A percentile compares a stretch with the other conserved stretches of the same genome.
Evolutionary conservation across 2,797 vertebrate species (phyloP).

Genomic region (Etheostoma perlongum): DNA sequence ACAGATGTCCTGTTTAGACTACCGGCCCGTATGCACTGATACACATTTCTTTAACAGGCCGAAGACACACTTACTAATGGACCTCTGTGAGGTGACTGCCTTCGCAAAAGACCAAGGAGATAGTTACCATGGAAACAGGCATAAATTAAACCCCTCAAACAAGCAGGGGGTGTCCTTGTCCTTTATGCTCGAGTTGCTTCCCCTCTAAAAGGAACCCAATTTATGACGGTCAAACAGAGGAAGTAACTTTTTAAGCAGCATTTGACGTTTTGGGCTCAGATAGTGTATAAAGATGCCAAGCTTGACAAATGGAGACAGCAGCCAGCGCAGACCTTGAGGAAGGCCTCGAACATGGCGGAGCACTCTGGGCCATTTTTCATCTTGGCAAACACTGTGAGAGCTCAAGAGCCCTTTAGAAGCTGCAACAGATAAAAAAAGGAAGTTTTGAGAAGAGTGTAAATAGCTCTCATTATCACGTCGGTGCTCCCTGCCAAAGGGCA

Average conservation of each 20-base stretch:
- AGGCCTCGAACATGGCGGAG: conserved; percentile 46
- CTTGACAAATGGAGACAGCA: conserved; percentile 72
- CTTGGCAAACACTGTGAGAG: conserved; percentile 45
- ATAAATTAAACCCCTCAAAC: conserved; percentile 89
- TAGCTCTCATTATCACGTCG: conserved; percentile 47
- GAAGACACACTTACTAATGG: conserved; percentile 91
- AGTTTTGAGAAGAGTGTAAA: conserved; percentile 65
- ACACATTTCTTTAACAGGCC: conserved; percentile 68
- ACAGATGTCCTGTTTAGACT: conserved; percentile 92
- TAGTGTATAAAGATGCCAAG: conserved; percentile 75
- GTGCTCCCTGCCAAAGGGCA: conserved; percentile 44
- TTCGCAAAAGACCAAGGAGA: conserved; percentile 86
- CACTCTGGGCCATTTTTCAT: conserved; percentile 63
- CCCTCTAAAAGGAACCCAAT: conserved; percentile 77
- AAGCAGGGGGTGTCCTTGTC: conserved; percentile 75
- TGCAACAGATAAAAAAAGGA: conserved; percentile 53
- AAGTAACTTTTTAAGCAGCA: conserved; percentile 76
- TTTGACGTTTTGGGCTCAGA: conserved; percentile 65
- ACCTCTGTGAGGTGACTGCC: conserved; percentile 89
- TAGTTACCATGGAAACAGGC: conserved; percentile 94
- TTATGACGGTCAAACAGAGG: conserved; percentile 71
- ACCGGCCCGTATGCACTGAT: conserved; percentile 82
- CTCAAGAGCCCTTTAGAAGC: conserved; percentile 66
- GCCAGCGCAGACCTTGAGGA: conserved; percentile 63
- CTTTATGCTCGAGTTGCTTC: conserved; percentile 73